A percentile compares a stretch with the other conserved stretches of the same genome.
These are phyloP conservation scores for cattle (Bos taurus) DNA, from an alignment of 2,113 vertebrate genomes.

Conservation along the genomic window DNA sequence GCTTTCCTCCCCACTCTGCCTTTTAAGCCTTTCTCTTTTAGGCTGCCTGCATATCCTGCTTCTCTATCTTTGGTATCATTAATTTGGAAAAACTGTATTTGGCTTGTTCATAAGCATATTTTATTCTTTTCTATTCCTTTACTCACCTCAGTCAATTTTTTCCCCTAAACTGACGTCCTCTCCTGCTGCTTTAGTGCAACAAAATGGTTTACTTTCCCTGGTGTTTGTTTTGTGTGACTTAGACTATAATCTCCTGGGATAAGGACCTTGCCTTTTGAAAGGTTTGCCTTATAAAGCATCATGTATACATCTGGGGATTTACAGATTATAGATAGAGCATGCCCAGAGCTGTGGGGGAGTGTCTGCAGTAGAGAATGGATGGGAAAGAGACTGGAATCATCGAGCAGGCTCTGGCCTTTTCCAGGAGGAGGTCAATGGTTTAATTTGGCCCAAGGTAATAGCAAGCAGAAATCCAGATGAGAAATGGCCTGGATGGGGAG, in stretches of 20 bases:
- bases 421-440: not conserved
- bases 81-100: not conserved
- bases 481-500: not conserved
- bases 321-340: not conserved
- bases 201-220: not conserved
- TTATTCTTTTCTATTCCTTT: not conserved
- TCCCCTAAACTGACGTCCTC: not conserved
- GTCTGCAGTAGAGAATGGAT: not conserved
- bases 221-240: not conserved
- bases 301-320: not conserved
- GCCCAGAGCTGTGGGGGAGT: not conserved
- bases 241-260: not conserved
- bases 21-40: not conserved
- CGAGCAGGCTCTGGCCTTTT: not conserved
- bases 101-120: not conserved
- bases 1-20: not conserved
- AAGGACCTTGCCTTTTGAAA: not conserved
- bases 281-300: not conserved
- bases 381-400: not conserved
- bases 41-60: not conserved
- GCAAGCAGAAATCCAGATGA: slow-evolving; percentile 2
- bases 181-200: not conserved
- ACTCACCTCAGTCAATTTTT: not conserved
- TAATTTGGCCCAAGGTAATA: slow-evolving; percentile 41
- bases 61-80: not conserved